Evolutionary conservation across 2,113 vertebrate species (phyloP), one percentile per base, ranked within the genome.

Genomic region (Dipodomys spectabilis): DNA sequence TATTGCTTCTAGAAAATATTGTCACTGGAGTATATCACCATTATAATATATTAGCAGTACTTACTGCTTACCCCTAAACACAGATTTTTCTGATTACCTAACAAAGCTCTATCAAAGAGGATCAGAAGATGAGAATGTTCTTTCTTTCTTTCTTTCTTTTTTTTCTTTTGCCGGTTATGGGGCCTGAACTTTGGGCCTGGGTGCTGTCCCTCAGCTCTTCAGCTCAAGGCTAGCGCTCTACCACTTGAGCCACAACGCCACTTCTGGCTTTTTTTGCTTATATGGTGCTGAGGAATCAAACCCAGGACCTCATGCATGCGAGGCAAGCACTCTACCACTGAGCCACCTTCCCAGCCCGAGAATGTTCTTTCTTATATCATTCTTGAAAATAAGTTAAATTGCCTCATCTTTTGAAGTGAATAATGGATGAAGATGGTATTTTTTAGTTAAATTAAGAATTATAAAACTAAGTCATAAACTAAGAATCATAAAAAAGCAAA

Each of bases 341-440:
- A 39, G 39, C 39, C 39, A 39, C 39, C 39, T 39, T 39, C 39
- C 39, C 39, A 4, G 5, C 39, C 39, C 5, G 27, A 81, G 75
- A 45, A 72, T 77, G 25, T 20, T 88, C 5, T 60, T 82, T 90
- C 20, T 94, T 82, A 13, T 11, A n/a, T n/a, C 7, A 6, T 82
- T 81, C 45, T 82, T 85, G 12, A 94, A 77, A 49, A 30, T 93
- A 27, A 57, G 49, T 88, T 93, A 82, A 39, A 81, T 32, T 95
- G 30, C 16, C 27, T 92, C 71, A 19, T 60, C 53, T 88, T 12
- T 80, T 62, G 91, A 74, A 88, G n/a, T 93, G 69, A 78, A 67
- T 30, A 57, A 74, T 75, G 27, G 86, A 81, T 86, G 57, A 64
- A 84, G 71, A 35, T 80, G 60, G 2, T 69, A 1, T 90, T 95